A percentile compares a stretch with the other conserved stretches of the same genome.
phyloP scores from a whole-genome alignment of 1,140 invertebrate species.

The Sycophaga agraensis region DNA sequence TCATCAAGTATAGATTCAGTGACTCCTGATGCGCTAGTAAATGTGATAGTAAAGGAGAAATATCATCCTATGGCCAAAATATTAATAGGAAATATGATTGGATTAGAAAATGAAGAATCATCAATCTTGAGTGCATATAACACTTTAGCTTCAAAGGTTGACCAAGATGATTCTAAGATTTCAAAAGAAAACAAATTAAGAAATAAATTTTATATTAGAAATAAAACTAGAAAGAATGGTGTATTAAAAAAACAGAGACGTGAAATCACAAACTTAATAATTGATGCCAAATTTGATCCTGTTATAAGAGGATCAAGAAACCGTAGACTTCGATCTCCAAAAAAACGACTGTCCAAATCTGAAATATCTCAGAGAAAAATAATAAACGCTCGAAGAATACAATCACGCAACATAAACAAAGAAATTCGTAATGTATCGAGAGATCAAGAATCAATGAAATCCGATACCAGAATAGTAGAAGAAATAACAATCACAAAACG shows the following conservation, averaged over 20 bases:
- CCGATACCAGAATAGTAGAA: slow-evolving; percentile 14
- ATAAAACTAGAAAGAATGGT: slow-evolving; percentile 23
- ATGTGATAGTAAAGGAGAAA: slow-evolving; percentile 46
- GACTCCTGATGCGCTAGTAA: slow-evolving; percentile 47
- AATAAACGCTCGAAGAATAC: slow-evolving; percentile 10
- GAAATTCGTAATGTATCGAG: slow-evolving; percentile 21
- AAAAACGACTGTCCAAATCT: slow-evolving; percentile 17
- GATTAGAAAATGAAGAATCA: slow-evolving; percentile 41
- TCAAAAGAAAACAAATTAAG: slow-evolving; percentile 30
- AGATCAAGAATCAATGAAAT: slow-evolving; percentile 13
- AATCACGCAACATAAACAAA: slow-evolving; percentile 22
- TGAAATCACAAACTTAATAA: slow-evolving; percentile 46
- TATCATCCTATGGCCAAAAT: slow-evolving; percentile 49
- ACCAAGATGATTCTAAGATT: slow-evolving; percentile 22
- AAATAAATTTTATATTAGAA: slow-evolving; percentile 27
- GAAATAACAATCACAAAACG: slow-evolving; percentile 4
- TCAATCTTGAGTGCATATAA: slow-evolving; percentile 38
- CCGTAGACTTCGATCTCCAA: slow-evolving; percentile 34
- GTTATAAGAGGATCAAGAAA: slow-evolving; percentile 38
- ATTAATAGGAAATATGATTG: slow-evolving; percentile 51
- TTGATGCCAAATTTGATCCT: slow-evolving; percentile 46
- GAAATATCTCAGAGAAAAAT: slow-evolving; percentile 18
- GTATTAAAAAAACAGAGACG: slow-evolving; percentile 37
- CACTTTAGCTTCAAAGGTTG: slow-evolving; percentile 30
- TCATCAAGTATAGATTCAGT: slow-evolving; percentile 35